phyloP scores from a whole-genome alignment of 2,113 vertebrate genomes.

The Serinus canaria region DNA sequence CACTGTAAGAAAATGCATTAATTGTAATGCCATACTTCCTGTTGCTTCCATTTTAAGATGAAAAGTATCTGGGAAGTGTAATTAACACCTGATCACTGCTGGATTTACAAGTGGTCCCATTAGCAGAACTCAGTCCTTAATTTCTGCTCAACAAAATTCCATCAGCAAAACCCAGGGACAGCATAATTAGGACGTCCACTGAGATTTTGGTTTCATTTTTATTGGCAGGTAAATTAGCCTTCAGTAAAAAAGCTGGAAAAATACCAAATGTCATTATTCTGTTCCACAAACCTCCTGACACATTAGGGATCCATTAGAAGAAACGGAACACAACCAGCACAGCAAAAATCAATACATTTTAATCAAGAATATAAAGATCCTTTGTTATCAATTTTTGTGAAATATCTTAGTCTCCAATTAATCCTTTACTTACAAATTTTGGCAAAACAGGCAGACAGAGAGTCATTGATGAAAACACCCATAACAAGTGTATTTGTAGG shows the following conservation, averaged over 20 bases:
- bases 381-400: neutral
- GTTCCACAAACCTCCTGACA: neutral
- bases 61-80: constrained; percentile 47
- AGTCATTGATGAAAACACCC: neutral
- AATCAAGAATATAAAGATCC: neutral
- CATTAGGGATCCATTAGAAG: neutral
- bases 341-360: neutral
- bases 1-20: constrained; percentile 45
- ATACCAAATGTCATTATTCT: neutral
- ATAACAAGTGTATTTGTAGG: neutral
- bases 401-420: neutral
- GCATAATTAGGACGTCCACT: neutral
- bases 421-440: neutral
- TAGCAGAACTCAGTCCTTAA: neutral
- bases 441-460: neutral
- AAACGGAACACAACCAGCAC: neutral
- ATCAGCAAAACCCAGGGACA: neutral
- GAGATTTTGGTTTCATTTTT: neutral
- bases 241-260: neutral
- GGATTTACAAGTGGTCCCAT: neutral
- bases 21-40: constrained; percentile 10
- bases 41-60: constrained; percentile 42
- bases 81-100: neutral
- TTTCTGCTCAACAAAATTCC: constrained; percentile 4
- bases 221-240: neutral